phyloP scores from a whole-genome alignment of 2,113 vertebrate genomes.

The Tylochromis polylepis region DNA sequence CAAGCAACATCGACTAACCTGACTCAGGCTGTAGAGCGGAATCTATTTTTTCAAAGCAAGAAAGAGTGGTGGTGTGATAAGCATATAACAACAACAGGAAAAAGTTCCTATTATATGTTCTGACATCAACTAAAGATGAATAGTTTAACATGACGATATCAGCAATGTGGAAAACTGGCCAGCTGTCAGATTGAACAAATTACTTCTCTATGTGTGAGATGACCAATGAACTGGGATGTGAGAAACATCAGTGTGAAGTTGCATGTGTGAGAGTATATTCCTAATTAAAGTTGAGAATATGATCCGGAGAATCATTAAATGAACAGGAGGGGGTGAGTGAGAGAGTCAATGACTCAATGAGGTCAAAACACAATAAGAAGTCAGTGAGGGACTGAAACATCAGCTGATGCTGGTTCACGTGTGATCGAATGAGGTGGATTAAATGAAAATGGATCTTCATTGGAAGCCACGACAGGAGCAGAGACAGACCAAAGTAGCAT shows the following conservation, averaged over 20 bases:
- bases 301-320: background rate
- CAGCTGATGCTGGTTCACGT: conserved; percentile 11
- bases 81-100: background rate
- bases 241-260: background rate
- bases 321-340: background rate
- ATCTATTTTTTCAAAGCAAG: background rate
- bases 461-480: background rate
- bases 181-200: background rate
- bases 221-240: background rate
- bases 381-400: background rate
- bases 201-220: background rate
- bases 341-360: background rate
- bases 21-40: background rate
- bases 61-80: background rate
- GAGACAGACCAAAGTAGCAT: conserved; percentile 11
- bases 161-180: background rate
- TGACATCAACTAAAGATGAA: background rate
- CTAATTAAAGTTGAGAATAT: background rate
- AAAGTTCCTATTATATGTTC: background rate
- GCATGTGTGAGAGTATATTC: background rate
- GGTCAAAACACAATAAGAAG: conserved; percentile 13
- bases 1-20: background rate
- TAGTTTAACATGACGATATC: background rate
- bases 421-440: conserved; percentile 25
- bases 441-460: conserved; percentile 35